Conservation (phyloP, 2,113 vertebrate species). For the Australoheros scitulus region DNA sequence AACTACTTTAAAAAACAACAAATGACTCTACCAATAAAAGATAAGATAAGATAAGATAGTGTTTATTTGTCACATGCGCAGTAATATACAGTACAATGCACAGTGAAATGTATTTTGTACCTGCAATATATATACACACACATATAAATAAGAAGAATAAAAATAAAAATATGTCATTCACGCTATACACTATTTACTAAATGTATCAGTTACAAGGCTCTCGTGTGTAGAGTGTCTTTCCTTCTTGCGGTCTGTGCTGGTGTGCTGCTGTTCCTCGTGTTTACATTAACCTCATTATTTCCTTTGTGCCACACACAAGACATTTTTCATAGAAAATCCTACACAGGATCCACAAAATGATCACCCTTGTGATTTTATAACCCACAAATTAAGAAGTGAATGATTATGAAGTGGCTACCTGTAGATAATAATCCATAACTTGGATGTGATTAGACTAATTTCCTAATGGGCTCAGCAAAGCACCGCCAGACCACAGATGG, state of each 20-base stretch:
- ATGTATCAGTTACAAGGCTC: not conserved
- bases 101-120: no score
- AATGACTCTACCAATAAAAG: not conserved
- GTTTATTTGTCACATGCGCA: no score
- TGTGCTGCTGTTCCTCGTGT: not conserved
- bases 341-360: not conserved
- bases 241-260: fast-evolving
- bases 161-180: no score
- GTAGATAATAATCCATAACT: conserved; percentile 84
- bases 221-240: not conserved
- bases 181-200: no score
- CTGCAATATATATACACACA: no score
- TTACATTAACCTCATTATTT: not conserved
- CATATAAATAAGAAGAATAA: no score
- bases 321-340: not conserved
- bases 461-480: conserved; percentile 82
- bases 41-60: no score
- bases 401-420: conserved; percentile 67
- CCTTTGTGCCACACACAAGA: not conserved
- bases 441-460: conserved; percentile 75
- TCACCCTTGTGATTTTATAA: not conserved
- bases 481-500: conserved; percentile 34
- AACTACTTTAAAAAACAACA: not conserved
- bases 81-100: no score
- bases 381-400: not conserved